phyloP scores from a whole-genome alignment of 2,797 vertebrate genomes.

The Brotula barbata region DNA sequence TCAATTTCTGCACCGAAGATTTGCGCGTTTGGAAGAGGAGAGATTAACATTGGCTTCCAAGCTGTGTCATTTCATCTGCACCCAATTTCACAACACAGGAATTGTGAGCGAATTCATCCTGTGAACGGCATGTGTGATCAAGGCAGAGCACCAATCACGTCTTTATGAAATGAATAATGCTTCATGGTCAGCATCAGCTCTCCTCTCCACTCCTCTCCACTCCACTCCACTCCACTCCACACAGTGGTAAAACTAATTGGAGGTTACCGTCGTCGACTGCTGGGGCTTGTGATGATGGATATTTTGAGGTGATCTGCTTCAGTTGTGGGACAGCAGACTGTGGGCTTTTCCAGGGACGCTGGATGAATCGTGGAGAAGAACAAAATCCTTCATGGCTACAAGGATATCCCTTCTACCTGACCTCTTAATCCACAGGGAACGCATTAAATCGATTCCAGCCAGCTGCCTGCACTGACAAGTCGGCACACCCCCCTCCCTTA shows the following conservation, averaged over 20 bases:
- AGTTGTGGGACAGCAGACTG: conserved; percentile 36
- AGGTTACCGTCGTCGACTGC: conserved; percentile 16
- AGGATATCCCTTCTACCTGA: conserved; percentile 55
- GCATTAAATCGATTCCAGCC: conserved; percentile 59
- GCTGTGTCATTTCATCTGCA: conserved; percentile 52
- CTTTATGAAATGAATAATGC: neutral
- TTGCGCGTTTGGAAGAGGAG: conserved; percentile 30
- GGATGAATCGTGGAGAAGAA: conserved; percentile 31
- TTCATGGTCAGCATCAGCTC: too few relatives aligned
- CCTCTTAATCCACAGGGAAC: conserved; percentile 50
- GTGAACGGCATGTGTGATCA: conserved; percentile 5
- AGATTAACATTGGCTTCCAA: conserved; percentile 52
- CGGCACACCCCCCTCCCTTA: conserved; percentile 61
- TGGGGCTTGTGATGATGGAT: conserved; percentile 36
- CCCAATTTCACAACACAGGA: conserved; percentile 26
- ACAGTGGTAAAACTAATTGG: conserved; percentile 32
- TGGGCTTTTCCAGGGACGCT: conserved; percentile 33
- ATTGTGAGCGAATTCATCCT: conserved; percentile 4
- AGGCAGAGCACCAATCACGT: conserved; percentile 1
- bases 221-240: too few relatives aligned
- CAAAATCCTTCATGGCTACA: conserved; percentile 43
- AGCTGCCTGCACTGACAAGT: conserved; percentile 52
- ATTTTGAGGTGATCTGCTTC: conserved; percentile 47
- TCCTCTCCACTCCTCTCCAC: too few relatives aligned
- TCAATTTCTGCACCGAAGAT: conserved; percentile 58